Base-by-base conservation (phyloP, 2,888 invertebrate genomes). In the Synanthedon myopaeformis region DNA sequence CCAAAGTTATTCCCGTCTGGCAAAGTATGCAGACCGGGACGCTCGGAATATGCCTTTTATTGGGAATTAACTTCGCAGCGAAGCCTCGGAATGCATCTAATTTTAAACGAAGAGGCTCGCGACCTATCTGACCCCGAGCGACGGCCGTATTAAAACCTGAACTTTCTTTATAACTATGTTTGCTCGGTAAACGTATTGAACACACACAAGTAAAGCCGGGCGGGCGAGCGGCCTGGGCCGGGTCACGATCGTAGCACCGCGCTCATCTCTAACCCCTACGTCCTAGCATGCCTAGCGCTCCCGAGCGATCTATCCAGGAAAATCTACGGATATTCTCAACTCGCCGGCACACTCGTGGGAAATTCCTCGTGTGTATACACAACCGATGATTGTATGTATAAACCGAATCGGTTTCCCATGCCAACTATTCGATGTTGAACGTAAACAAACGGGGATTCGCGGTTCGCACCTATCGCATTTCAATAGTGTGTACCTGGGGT, bases 81-180 rank as follows among this genome's bases (percentile, higher is more conserved):
- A 82, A 82, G 80, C 80, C 78, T 82, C 72, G 85, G 86, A 82
- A 87, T 85, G 86, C 84, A 84, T 85, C 84, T 87, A 85, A 86
- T 86, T 86, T 86, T 86, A 83, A 84, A 76, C 83, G 81, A 80
- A 81, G 84, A 83, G 81, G 78, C 84, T 84, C 81, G 81, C 83
- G 84, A 86, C 84, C 86, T 75, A 71, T 69, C 79, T 82, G 87
- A 86, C 87, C 86, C 80, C 83, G 81, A 79, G 73, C 78, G 77
- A 72, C 77, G 79, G 74, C 71, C 75, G 79, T 78, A 79, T 82
- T 85, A 84, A 84, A 86, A 86, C 86, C 83, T 86, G 86, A 82
- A 86, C 85, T 86, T 85, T 86, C 86, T 85, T 84, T 82, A 83
- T 80, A 84, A 82, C 81, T 68, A 71, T 82, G 84, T 83, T 84